These are phyloP conservation scores for Picathartes gymnocephalus DNA, from an alignment of 2,113 vertebrate species.

Conservation along the genomic window DNA sequence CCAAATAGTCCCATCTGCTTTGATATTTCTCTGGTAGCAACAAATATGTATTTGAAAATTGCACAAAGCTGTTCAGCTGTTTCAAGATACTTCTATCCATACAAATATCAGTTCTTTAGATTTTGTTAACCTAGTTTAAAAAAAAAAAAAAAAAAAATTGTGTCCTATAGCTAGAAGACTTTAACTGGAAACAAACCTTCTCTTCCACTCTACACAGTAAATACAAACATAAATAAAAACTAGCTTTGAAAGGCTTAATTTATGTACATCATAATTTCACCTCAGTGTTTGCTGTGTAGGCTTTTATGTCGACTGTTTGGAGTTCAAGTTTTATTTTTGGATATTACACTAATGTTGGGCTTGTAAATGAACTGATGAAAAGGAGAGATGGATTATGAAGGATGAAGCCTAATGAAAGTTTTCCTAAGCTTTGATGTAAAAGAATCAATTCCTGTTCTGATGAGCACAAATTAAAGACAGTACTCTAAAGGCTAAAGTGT, in stretches of 20 bases:
- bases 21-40: background rate
- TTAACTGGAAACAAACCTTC: background rate
- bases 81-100: background rate
- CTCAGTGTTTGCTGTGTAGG: background rate
- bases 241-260: background rate
- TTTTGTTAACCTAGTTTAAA: background rate
- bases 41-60: background rate
- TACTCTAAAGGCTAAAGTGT: background rate
- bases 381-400: background rate
- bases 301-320: background rate
- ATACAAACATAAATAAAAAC: background rate
- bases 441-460: background rate
- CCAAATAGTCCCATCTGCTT: background rate
- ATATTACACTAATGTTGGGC: background rate
- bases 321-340: background rate
- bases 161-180: background rate
- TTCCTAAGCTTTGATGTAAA: background rate
- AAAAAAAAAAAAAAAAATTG: background rate
- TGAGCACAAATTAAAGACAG: background rate
- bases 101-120: background rate
- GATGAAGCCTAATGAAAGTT: background rate
- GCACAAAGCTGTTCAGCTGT: background rate
- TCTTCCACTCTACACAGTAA: background rate
- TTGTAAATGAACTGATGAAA: background rate
- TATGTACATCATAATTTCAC: background rate